Conservation (phyloP, 1,140 invertebrate species). For the Cydia fagiglandana region DNA sequence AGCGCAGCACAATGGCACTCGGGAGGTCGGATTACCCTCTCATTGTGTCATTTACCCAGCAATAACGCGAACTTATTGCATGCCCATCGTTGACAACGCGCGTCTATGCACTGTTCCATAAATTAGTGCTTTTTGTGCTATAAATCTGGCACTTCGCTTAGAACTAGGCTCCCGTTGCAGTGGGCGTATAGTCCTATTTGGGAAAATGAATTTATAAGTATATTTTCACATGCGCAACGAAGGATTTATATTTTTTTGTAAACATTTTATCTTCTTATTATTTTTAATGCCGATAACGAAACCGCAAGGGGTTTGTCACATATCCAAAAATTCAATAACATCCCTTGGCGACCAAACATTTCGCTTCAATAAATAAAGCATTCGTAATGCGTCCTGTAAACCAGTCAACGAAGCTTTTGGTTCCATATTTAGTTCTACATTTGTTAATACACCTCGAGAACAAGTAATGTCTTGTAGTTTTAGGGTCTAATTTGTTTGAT, state of each 20-base stretch:
- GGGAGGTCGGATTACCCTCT: conserved; percentile 14
- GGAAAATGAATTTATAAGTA: background rate
- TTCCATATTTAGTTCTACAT: background rate
- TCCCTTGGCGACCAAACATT: conserved; percentile 13
- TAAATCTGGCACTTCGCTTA: background rate
- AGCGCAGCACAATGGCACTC: conserved; percentile 3
- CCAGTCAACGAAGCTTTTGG: background rate
- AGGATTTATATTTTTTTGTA: background rate
- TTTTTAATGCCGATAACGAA: background rate
- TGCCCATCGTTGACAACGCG: conserved; percentile 11
- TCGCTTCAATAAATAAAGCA: conserved; percentile 24
- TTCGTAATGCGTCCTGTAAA: background rate
- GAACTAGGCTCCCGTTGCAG: background rate
- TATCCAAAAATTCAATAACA: conserved; percentile 4
- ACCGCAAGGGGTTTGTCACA: background rate
- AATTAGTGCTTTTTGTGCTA: background rate
- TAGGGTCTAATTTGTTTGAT: no score
- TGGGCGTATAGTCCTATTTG: background rate
- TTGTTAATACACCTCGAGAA: no score
- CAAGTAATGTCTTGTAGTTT: no score
- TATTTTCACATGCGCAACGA: background rate
- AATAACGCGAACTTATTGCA: conserved; percentile 11
- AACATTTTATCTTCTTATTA: background rate
- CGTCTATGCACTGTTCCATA: background rate
- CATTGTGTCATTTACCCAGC: background rate